These are phyloP conservation scores for Macrocentrus cingulum DNA, from an alignment of 1,140 invertebrate species.

Conservation along the genomic window DNA sequence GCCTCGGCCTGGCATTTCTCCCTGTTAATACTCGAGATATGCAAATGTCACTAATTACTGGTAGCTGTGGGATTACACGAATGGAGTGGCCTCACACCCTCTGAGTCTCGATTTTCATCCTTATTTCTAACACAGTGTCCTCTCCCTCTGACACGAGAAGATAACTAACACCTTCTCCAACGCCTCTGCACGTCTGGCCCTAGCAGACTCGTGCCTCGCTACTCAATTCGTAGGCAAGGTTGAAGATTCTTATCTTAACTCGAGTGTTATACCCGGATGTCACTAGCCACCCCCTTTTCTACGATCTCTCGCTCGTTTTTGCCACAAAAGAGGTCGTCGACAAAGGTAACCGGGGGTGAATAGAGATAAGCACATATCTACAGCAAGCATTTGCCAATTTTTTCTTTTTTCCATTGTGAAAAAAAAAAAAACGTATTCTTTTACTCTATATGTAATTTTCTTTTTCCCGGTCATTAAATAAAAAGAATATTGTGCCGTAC, in stretches of 20 bases:
- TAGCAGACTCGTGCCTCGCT: neutral
- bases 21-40: conserved; percentile 43
- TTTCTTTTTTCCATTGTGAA: too few relatives aligned
- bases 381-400: too few relatives aligned
- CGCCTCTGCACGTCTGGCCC: neutral
- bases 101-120: neutral
- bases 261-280: conserved; percentile 18
- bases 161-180: conserved; percentile 17
- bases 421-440: too few relatives aligned
- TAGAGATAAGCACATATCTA: too few relatives aligned
- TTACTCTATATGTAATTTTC: too few relatives aligned
- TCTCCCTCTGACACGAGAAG: neutral
- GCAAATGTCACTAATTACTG: conserved; percentile 57
- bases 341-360: too few relatives aligned
- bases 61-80: conserved; percentile 45
- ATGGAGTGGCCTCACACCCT: conserved; percentile 7
- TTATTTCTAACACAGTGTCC: neutral
- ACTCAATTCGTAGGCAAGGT: conserved; percentile 16
- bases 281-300: neutral
- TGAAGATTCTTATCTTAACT: conserved; percentile 17
- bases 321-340: too few relatives aligned
- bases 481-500: too few relatives aligned
- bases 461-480: too few relatives aligned
- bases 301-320: neutral
- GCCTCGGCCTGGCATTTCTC: conserved; percentile 27